Conservation (phyloP, 2,113 vertebrate genomes). For the Felis chaus region DNA sequence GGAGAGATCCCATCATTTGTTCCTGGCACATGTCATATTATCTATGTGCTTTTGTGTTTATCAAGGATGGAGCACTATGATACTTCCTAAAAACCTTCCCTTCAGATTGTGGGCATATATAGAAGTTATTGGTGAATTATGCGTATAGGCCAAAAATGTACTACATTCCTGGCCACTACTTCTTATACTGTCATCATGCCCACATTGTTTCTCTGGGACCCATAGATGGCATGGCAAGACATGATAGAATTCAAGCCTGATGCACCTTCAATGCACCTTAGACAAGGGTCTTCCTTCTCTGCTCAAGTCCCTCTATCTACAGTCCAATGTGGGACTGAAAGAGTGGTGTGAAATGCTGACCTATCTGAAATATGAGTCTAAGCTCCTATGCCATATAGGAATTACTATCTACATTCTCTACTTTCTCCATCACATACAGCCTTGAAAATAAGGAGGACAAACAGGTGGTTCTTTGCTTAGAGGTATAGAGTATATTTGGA, state of each 20-base stretch:
- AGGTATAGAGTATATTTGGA: constrained; percentile 61
- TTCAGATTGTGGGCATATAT: background rate
- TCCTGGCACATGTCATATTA: background rate
- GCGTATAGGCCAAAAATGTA: background rate
- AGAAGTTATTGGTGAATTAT: background rate
- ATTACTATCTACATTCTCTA: background rate
- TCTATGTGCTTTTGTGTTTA: background rate
- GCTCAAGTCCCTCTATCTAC: background rate
- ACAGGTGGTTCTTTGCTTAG: constrained; percentile 21
- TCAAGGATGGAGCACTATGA: background rate
- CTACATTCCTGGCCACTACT: background rate
- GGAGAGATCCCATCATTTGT: background rate
- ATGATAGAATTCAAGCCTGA: constrained; percentile 6
- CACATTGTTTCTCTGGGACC: background rate
- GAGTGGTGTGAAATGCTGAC: background rate
- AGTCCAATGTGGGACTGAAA: background rate
- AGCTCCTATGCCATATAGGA: background rate
- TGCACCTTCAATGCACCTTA: background rate
- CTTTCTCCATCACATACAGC: background rate
- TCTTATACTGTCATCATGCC: background rate
- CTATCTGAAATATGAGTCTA: background rate
- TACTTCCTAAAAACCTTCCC: background rate
- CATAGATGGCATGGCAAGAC: background rate
- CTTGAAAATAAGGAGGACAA: constrained; percentile 46
- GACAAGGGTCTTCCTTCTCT: constrained; percentile 2